These are phyloP conservation scores for Laticauda laticaudata DNA, from an alignment of 2,113 vertebrate species.

Conservation along the genomic window DNA sequence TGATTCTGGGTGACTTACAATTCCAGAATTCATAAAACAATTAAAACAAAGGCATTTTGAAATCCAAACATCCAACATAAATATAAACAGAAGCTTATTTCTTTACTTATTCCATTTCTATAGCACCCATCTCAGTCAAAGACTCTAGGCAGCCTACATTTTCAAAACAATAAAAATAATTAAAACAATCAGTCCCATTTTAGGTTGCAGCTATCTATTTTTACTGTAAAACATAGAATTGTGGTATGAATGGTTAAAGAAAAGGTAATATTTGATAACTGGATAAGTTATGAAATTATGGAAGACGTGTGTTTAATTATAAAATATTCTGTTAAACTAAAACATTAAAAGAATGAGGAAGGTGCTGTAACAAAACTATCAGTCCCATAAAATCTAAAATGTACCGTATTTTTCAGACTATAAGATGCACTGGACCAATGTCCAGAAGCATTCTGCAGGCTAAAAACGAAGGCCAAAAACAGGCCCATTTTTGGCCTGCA, in stretches of 20 bases:
- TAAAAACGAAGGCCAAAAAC: no score
- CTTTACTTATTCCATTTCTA: neutral
- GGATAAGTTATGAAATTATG: no score
- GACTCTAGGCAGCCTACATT: neutral
- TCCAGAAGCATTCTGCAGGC: no score
- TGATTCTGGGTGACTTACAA: neutral
- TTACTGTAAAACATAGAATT: no score
- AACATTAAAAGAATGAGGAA: no score
- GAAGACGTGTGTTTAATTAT: no score
- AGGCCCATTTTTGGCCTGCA: no score
- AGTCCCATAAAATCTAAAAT: neutral
- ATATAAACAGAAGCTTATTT: neutral
- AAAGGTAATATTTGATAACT: no score
- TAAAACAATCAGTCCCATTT: neutral
- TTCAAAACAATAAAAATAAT: neutral
- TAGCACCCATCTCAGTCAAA: neutral
- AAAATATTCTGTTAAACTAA: no score
- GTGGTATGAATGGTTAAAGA: no score
- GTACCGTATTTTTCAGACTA: neutral
- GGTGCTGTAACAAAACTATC: neutral
- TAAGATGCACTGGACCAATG: no score
- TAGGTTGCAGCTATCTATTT: no score
- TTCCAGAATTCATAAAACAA: neutral
- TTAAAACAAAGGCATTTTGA: neutral
- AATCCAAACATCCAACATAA: neutral